Percentiles rank a stretch among this genome's conserved stretches.
phyloP scores from a whole-genome alignment of 2,113 vertebrate species.

The Thomomys bottae region DNA sequence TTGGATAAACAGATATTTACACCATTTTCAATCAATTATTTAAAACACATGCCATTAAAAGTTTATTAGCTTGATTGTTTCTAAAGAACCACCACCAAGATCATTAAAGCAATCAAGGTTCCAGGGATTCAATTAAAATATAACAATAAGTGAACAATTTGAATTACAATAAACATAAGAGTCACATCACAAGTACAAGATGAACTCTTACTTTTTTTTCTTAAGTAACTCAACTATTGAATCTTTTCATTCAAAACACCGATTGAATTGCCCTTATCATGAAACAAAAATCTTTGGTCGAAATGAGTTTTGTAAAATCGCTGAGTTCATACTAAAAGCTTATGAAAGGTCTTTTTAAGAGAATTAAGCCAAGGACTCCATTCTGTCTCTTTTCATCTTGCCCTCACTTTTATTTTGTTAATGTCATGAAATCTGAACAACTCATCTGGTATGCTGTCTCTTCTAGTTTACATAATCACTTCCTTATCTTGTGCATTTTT shows the following conservation, averaged over 20 bases:
- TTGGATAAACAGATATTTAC: constrained; percentile 62
- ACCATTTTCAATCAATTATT: constrained; percentile 65
- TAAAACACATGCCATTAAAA: constrained; percentile 61
- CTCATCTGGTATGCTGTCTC: background rate
- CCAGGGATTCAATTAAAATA: constrained; percentile 69
- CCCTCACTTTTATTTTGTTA: background rate
- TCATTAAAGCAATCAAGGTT: constrained; percentile 71
- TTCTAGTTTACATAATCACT: background rate
- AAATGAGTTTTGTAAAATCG: constrained; percentile 24
- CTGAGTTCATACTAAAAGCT: background rate
- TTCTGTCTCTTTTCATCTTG: constrained; percentile 42
- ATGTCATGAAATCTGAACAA: constrained; percentile 23
- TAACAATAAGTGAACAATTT: constrained; percentile 70
- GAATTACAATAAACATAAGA: constrained; percentile 55
- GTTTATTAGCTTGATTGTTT: constrained; percentile 77
- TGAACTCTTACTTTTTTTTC: background rate
- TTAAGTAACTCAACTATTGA: constrained; percentile 3
- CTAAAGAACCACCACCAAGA: constrained; percentile 62
- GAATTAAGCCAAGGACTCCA: background rate
- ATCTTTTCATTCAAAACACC: background rate
- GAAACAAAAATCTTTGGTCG: background rate
- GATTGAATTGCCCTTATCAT: background rate
- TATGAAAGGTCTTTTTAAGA: background rate
- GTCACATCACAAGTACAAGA: background rate
- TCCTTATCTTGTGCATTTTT: too few relatives aligned